Conservation (phyloP, 1,140 invertebrate species). For the Homarus americanus region DNA sequence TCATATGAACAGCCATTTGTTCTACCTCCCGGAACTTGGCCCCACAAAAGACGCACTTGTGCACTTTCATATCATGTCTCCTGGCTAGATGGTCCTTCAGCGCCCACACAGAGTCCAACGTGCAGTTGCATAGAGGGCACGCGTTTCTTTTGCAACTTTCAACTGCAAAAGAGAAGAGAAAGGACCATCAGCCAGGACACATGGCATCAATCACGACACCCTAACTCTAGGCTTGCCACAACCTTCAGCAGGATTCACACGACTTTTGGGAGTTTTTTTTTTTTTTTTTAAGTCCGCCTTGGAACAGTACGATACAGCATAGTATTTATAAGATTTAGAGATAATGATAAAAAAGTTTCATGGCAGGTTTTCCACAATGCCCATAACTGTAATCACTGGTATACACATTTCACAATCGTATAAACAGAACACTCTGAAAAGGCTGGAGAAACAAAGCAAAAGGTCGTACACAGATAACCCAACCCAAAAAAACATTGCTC, state of each 20-base stretch:
- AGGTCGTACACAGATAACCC: not conserved
- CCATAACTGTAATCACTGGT: slow-evolving; percentile 13
- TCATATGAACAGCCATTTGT: slow-evolving; percentile 75
- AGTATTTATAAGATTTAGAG: not conserved
- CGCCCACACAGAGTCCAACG: slow-evolving; percentile 75
- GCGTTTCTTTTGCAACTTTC: slow-evolving; percentile 75
- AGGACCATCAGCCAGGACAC: slow-evolving; percentile 75
- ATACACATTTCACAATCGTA: slow-evolving; percentile 41
- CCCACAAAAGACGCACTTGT: slow-evolving; percentile 75
- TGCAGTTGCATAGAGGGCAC: slow-evolving; percentile 74
- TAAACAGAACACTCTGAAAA: slow-evolving; percentile 5
- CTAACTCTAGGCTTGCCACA: slow-evolving; percentile 65
- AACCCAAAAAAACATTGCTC: slow-evolving; percentile 10
- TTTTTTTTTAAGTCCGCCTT: slow-evolving; percentile 20
- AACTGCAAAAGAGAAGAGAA: slow-evolving; percentile 75
- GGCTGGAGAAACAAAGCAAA: slow-evolving; percentile 22
- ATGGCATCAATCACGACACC: slow-evolving; percentile 71
- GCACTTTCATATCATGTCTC: slow-evolving; percentile 76
- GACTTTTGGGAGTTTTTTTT: slow-evolving; percentile 50
- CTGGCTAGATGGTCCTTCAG: slow-evolving; percentile 75
- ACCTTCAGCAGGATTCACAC: slow-evolving; percentile 56
- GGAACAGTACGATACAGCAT: slow-evolving; percentile 36
- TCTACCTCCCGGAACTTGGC: slow-evolving; percentile 75
- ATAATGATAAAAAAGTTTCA: slow-evolving; percentile 7
- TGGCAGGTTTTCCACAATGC: slow-evolving; percentile 28